Evolutionary conservation across 2,113 vertebrate genomes (phyloP).

Genomic region (Delphinus delphis): DNA sequence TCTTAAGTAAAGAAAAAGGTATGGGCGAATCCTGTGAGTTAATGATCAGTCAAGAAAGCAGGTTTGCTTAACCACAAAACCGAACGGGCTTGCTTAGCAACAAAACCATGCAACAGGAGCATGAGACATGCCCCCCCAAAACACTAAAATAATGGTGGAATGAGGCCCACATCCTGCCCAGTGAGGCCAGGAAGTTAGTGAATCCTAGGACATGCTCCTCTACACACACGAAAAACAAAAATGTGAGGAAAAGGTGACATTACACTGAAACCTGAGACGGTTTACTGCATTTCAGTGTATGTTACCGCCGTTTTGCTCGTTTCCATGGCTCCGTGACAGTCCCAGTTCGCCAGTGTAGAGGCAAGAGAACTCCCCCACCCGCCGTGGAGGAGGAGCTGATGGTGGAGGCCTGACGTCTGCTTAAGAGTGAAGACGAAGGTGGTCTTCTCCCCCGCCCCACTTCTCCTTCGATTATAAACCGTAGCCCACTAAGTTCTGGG

Average conservation of each 20-base stretch:
- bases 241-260: not conserved
- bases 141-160: not conserved
- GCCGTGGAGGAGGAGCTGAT: not conserved
- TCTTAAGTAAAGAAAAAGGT: not conserved
- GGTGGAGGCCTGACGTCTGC: not conserved
- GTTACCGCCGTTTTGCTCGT: no score
- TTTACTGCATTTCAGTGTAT: accelerated
- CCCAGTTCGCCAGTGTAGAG: not conserved
- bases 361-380: not conserved
- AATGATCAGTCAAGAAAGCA: not conserved
- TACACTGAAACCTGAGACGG: not conserved
- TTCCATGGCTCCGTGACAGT: accelerated
- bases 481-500: not conserved
- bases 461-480: not conserved
- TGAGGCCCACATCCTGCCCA: not conserved
- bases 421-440: not conserved
- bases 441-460: not conserved
- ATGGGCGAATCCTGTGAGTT: not conserved
- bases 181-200: not conserved
- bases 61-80: not conserved
- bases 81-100: not conserved
- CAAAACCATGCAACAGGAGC: not conserved
- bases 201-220: not conserved
- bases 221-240: not conserved
- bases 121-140: not conserved